phyloP scores from a whole-genome alignment of 2,113 vertebrate genomes.

The Carlito syrichta region DNA sequence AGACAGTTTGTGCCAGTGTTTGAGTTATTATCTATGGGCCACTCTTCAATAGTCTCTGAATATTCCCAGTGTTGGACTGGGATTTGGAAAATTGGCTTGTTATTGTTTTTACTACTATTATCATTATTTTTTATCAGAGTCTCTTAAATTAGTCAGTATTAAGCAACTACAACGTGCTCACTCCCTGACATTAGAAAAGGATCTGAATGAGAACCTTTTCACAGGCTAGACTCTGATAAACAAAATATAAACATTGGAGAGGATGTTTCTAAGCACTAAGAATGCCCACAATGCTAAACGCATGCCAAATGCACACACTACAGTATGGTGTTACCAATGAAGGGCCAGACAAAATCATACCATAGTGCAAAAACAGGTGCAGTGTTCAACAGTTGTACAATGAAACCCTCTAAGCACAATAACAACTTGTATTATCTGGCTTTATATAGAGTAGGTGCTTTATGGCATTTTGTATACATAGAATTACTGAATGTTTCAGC shows the following conservation, averaged over 20 bases:
- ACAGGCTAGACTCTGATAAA: background rate
- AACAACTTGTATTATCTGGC: too few species aligned
- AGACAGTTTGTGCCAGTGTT: background rate
- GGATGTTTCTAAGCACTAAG: background rate
- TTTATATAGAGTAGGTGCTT: background rate
- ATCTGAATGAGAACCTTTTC: background rate
- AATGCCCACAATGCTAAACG: fast-evolving
- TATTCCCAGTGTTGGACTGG: background rate
- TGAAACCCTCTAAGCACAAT: background rate
- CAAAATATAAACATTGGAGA: background rate
- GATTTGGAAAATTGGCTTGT: background rate
- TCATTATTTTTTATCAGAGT: background rate
- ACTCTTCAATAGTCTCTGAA: fast-evolving
- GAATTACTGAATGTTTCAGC: background rate
- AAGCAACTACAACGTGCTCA: background rate
- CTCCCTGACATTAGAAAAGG: background rate
- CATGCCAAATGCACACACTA: background rate
- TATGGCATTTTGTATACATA: too few species aligned
- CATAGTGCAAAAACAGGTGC: too few species aligned
- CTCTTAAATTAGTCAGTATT: background rate
- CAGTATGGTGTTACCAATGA: too few species aligned
- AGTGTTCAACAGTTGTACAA: too few species aligned
- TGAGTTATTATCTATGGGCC: too few species aligned
- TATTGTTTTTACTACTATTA: background rate
- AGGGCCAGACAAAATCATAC: background rate